phyloP scores from a whole-genome alignment of 2,888 invertebrate species.

The Timema podura region DNA sequence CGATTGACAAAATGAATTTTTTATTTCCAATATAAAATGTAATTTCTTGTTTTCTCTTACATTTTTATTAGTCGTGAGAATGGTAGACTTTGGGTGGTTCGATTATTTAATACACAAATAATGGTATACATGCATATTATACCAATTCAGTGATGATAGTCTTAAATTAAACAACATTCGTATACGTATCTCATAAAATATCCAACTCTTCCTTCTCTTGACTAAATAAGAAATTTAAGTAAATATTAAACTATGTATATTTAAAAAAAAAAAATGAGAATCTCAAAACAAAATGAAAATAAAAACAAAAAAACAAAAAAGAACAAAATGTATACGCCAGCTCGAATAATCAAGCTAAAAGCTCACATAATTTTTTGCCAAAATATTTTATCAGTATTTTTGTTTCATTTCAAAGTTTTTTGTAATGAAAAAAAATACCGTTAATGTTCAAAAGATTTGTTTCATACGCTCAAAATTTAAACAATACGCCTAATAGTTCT shows the following conservation, averaged over 20 bases:
- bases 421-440: conserved; percentile 12
- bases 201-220: conserved; percentile 32
- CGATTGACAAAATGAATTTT: too few relatives aligned
- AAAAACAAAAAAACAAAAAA: conserved; percentile 48
- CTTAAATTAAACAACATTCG: conserved; percentile 27
- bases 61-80: conserved; percentile 16
- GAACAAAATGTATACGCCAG: conserved; percentile 75
- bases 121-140: conserved; percentile 8
- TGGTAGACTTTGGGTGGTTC: conserved; percentile 7
- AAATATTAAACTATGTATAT: conserved; percentile 28
- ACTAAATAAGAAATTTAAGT: conserved; percentile 25
- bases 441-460: conserved; percentile 3
- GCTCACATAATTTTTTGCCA: conserved; percentile 16
- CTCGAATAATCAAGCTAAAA: conserved; percentile 57
- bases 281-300: conserved; percentile 19
- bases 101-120: conserved; percentile 11
- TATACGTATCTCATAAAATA: conserved; percentile 32
- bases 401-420: conserved; percentile 13
- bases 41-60: conserved; percentile 12
- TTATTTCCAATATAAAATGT: too few relatives aligned
- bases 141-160: conserved; percentile 17
- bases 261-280: conserved; percentile 44
- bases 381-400: conserved; percentile 11
- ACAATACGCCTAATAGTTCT: conserved; percentile 8
- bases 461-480: conserved; percentile 8